Evolutionary conservation across 2,888 invertebrate genomes (phyloP).

Genomic region (Caenorhabditis sp.): DNA sequence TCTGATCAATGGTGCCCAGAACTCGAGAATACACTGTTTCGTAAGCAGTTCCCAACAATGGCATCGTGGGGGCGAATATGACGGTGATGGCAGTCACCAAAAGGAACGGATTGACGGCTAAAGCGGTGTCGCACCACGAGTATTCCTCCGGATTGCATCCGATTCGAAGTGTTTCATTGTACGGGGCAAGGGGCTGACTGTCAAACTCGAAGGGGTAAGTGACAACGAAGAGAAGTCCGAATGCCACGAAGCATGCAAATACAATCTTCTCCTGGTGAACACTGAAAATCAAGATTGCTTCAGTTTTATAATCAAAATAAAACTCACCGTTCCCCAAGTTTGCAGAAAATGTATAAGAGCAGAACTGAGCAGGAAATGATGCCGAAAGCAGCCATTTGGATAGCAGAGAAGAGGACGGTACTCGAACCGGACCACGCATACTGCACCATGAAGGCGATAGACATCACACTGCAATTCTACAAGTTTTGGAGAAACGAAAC

Average conservation of each 20-base stretch:
- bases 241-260: background rate
- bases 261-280: constrained; percentile 30
- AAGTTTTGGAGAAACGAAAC: background rate
- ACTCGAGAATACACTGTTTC: constrained; percentile 64
- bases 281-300: constrained; percentile 25
- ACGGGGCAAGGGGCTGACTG: constrained; percentile 31
- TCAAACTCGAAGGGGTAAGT: constrained; percentile 42
- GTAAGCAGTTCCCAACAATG: constrained; percentile 46
- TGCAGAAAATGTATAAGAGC: constrained; percentile 40
- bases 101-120: constrained; percentile 25
- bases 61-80: constrained; percentile 34
- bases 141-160: constrained; percentile 63
- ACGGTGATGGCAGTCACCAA: constrained; percentile 10
- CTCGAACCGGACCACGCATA: constrained; percentile 54
- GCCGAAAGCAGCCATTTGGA: constrained; percentile 32
- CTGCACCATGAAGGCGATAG: constrained; percentile 31
- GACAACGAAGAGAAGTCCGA: constrained; percentile 20
- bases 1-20: constrained; percentile 66
- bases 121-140: constrained; percentile 47
- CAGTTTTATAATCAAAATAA: background rate
- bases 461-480: constrained; percentile 23
- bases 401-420: constrained; percentile 36
- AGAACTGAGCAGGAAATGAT: constrained; percentile 40
- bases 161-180: constrained; percentile 29
- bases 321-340: constrained; percentile 40